Evolutionary conservation across 2,797 vertebrate genomes (phyloP).

Genomic region (Bufotes viridis): DNA sequence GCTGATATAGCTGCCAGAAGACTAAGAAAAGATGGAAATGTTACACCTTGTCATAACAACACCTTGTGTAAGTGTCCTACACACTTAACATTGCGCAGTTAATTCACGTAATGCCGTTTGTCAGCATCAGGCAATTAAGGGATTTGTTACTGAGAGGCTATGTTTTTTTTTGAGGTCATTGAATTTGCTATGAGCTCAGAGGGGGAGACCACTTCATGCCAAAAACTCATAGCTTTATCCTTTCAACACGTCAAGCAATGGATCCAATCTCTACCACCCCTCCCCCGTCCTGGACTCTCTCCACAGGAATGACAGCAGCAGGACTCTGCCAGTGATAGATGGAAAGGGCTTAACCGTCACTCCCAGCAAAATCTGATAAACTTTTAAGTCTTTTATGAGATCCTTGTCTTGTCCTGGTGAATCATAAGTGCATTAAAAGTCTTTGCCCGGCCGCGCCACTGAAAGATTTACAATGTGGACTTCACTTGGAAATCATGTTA

Average conservation of each 20-base stretch:
- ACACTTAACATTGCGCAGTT: conserved; percentile 58
- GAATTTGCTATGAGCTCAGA: conserved; percentile 54
- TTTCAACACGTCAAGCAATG: conserved; percentile 66
- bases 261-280: conserved; percentile 50
- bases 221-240: conserved; percentile 61
- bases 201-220: conserved; percentile 57
- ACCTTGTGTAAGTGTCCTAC: conserved; percentile 37
- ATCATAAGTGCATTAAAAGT: not conserved
- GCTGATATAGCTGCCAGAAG: not conserved
- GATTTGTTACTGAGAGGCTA: conserved; percentile 67
- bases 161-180: conserved; percentile 63
- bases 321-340: conserved; percentile 39
- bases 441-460: not conserved
- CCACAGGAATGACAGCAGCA: conserved; percentile 54
- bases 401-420: not conserved
- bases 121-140: conserved; percentile 65
- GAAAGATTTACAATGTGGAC: conserved; percentile 14
- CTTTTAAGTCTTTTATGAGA: conserved; percentile 12
- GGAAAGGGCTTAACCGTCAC: conserved; percentile 50
- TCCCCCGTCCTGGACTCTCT: conserved; percentile 34
- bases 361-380: not conserved
- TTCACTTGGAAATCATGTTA: too few species aligned
- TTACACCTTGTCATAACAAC: conserved; percentile 31
- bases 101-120: conserved; percentile 34
- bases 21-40: not conserved